Evolutionary conservation across 2,113 vertebrate species (phyloP).

Genomic region (Labeo rohita): DNA sequence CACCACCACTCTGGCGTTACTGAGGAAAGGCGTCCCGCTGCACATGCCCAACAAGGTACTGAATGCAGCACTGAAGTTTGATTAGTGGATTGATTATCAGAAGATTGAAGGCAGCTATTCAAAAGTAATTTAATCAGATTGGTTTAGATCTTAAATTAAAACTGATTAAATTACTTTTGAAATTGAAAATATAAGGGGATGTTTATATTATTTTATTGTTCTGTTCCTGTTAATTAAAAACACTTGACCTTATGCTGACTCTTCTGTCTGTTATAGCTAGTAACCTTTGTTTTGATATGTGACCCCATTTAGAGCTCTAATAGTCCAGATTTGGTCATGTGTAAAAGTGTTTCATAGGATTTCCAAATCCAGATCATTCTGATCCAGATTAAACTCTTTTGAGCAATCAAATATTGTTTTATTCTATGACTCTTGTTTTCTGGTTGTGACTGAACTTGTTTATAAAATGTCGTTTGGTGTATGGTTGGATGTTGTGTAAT

Average conservation of each 20-base stretch:
- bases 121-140: neutral
- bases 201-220: too few species aligned
- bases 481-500: neutral
- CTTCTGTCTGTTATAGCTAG: too few species aligned
- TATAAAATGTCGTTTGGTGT: neutral
- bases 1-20: constrained; percentile 61
- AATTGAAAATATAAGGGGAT: too few species aligned
- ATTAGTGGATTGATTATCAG: neutral
- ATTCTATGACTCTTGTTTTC: neutral
- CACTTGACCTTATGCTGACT: too few species aligned
- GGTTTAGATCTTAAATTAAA: neutral
- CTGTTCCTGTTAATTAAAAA: too few species aligned
- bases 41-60: constrained; percentile 72
- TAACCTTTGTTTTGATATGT: too few species aligned
- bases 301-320: too few species aligned
- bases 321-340: too few species aligned
- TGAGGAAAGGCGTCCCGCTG: constrained; percentile 69
- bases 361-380: neutral
- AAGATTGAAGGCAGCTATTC: neutral
- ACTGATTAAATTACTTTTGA: too few species aligned
- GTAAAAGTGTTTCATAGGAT: neutral
- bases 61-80: too few species aligned
- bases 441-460: neutral
- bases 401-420: neutral
- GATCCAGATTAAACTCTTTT: too few species aligned